Evolutionary conservation across 1,140 invertebrate genomes (phyloP), one percentile per base, ranked within the genome.

Genomic region (Paramacrobiotus metropolitanus): DNA sequence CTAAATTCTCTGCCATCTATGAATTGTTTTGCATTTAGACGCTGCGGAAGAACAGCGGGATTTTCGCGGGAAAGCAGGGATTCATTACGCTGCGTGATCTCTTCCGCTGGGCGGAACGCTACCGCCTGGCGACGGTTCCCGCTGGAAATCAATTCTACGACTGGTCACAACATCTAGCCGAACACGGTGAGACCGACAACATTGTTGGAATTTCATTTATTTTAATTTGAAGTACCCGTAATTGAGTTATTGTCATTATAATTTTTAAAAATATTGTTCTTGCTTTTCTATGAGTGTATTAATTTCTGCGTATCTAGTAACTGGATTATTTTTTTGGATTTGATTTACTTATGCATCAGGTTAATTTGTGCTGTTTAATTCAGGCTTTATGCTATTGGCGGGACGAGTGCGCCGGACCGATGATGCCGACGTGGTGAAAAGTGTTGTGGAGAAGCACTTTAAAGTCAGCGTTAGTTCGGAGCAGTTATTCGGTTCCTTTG

Each of bases 61-160:
- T 89, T 2, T 90, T 94, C 72, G 83, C 86, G 64, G 90, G 90
- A 0, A 96, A 95, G 75, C 83, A 89, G 67, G 87, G 90, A 34
- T 95, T 90, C 68, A 89, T 93, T 62, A 98, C 92, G 0, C 71
- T 98, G 3, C 77, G 93, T 67, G 94, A 99, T 76, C 75, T 98
- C 0, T 98, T 99, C 70, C 79, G 94, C 60, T 99, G 95, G 95
- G 94, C 89, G 1, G 86, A 96, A 70, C 78, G 94, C 30, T 96
- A 95, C 70, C 80, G 83, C 45, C 73, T 83, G 3, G 84, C 85
- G 21, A 75, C 64, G 73, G n/a, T 77, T 71, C 68, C 77, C 48
- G 75, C 77, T 24, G 60, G 59, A 18, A 62, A 69, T 0, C 69
- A 67, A 20, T 81, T 84, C 62, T 91, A 93, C 69, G 91, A 98